Evolutionary conservation across 2,888 invertebrate genomes (phyloP).

Genomic region (Subacronicta megacephala): DNA sequence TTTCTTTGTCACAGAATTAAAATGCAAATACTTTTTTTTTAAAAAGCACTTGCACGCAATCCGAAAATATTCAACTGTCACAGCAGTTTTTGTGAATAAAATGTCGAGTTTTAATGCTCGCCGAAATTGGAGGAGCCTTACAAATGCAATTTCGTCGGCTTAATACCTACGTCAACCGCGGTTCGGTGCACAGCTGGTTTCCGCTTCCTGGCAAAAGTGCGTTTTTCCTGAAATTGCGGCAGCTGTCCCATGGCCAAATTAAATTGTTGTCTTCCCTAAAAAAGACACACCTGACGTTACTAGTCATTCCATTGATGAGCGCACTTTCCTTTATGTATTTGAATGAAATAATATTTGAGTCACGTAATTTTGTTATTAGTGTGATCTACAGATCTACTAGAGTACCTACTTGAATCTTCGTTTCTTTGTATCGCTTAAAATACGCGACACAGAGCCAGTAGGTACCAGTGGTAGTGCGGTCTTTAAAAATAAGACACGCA

Average conservation of each 20-base stretch:
- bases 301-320: slow-evolving; percentile 20
- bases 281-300: slow-evolving; percentile 42
- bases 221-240: slow-evolving; percentile 82
- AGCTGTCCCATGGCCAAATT: slow-evolving; percentile 71
- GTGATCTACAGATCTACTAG: no score
- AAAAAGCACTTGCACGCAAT: slow-evolving; percentile 34
- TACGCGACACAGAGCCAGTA: no score
- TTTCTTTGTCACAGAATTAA: background rate
- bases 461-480: no score
- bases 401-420: no score
- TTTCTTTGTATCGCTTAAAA: no score
- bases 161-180: slow-evolving; percentile 81
- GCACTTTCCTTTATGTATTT: background rate
- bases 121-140: slow-evolving; percentile 82
- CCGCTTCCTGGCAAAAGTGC: slow-evolving; percentile 85
- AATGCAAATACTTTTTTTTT: slow-evolving; percentile 3
- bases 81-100: slow-evolving; percentile 40
- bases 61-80: slow-evolving; percentile 36
- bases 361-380: no score
- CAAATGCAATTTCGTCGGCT: slow-evolving; percentile 86
- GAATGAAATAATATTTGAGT: background rate
- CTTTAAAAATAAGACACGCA: no score
- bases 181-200: slow-evolving; percentile 85
- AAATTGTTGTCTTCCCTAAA: slow-evolving; percentile 29
- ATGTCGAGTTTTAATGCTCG: slow-evolving; percentile 54